A percentile compares a stretch with the other conserved stretches of the same genome.
These are phyloP conservation scores for Abrostola tripartita DNA, from an alignment of 2,888 invertebrate genomes.

Conservation along the genomic window DNA sequence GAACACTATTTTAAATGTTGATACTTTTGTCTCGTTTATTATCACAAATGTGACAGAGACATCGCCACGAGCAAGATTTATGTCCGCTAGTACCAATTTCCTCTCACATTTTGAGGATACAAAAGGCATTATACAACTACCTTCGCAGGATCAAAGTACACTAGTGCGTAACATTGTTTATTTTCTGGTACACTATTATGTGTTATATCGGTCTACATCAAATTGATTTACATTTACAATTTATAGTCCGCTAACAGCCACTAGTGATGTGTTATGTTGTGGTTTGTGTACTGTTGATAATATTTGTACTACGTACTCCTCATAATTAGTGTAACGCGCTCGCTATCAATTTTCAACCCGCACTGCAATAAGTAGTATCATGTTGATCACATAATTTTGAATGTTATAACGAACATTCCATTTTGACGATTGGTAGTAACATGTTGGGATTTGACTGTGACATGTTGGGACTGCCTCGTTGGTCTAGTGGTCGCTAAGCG, in stretches of 20 bases:
- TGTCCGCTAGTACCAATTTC: conserved; percentile 42
- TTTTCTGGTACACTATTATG: conserved; percentile 20
- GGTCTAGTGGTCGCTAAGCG: no score
- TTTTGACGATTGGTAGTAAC: background rate
- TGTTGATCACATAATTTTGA: background rate
- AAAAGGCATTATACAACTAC: conserved; percentile 37
- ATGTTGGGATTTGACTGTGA: no score
- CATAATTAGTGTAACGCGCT: conserved; percentile 16
- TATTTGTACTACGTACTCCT: conserved; percentile 2
- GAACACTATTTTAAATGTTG: conserved; percentile 50
- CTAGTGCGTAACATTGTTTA: conserved; percentile 27
- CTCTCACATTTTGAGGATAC: conserved; percentile 39
- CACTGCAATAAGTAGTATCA: background rate
- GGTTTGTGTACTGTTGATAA: conserved; percentile 10
- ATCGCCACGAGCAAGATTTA: conserved; percentile 47
- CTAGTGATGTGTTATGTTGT: conserved; percentile 13
- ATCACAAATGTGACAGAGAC: conserved; percentile 52
- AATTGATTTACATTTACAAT: conserved; percentile 36
- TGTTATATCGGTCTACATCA: conserved; percentile 5
- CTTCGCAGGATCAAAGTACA: conserved; percentile 22
- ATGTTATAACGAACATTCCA: background rate
- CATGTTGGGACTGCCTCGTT: no score
- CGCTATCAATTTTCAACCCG: background rate
- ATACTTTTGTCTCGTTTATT: conserved; percentile 52
- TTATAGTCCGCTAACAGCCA: conserved; percentile 10